A percentile compares a stretch with the other conserved stretches of the same genome.
These are phyloP conservation scores for Adrianichthys oophorus DNA, from an alignment of 2,797 vertebrate species.

Conservation along the genomic window DNA sequence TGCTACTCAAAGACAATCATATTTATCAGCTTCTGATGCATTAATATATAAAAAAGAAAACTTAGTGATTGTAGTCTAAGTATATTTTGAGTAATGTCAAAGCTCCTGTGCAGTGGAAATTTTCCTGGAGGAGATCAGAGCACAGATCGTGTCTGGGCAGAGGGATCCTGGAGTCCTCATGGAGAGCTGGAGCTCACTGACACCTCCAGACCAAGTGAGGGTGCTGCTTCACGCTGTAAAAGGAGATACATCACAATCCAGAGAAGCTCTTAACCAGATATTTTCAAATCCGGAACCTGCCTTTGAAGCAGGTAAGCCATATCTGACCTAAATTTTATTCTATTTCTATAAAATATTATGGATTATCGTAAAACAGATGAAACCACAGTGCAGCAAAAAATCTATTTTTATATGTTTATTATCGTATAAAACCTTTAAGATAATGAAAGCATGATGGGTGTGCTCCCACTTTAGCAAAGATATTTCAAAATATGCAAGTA, in stretches of 20 bases:
- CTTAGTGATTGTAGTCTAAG: no score
- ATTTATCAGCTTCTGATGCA: not conserved
- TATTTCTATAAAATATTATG: not conserved
- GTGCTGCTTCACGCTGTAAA: slow-evolving; percentile 50
- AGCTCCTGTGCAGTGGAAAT: slow-evolving; percentile 29
- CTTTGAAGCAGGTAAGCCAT: slow-evolving; percentile 48
- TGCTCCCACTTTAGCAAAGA: no score
- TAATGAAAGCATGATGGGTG: no score
- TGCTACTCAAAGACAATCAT: not conserved
- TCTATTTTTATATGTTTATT: no score
- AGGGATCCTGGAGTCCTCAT: slow-evolving; percentile 26
- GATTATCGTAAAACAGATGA: no score
- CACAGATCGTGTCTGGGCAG: slow-evolving; percentile 38
- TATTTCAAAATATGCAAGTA: no score
- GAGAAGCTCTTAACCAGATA: slow-evolving; percentile 34
- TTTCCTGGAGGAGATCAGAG: slow-evolving; percentile 53
- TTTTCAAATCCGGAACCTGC: slow-evolving; percentile 43
- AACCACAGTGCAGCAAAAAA: no score
- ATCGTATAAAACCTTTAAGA: no score
- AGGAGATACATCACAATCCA: slow-evolving; percentile 29
- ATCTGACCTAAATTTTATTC: not conserved
- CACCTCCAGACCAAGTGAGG: slow-evolving; percentile 42
- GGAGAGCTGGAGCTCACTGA: slow-evolving; percentile 42
- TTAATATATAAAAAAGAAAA: not conserved
- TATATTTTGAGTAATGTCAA: not conserved